phyloP scores from a whole-genome alignment of 2,113 vertebrate species.

The Megaleporinus macrocephalus region DNA sequence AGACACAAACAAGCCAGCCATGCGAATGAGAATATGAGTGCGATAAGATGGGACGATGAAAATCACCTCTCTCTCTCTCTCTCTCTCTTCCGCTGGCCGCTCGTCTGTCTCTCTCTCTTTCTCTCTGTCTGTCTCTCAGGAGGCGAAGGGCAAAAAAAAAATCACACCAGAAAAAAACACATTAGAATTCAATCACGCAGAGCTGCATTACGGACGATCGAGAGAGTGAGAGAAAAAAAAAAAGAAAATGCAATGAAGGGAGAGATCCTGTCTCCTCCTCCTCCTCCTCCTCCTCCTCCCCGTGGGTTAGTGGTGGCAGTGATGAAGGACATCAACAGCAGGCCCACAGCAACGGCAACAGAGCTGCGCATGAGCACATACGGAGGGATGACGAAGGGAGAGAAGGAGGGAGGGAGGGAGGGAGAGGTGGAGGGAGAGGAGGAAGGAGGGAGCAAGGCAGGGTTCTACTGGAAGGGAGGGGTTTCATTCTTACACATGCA shows the following conservation, averaged over 20 bases:
- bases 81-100: too few relatives aligned
- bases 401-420: slow-evolving; percentile 1
- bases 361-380: slow-evolving; percentile 6
- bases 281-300: slow-evolving; percentile 39
- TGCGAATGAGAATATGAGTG: background rate
- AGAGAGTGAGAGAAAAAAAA: background rate
- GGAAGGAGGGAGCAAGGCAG: background rate
- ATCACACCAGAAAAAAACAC: slow-evolving; percentile 20
- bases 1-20: background rate
- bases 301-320: slow-evolving; percentile 19
- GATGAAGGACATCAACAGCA: slow-evolving; percentile 37
- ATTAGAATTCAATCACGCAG: background rate
- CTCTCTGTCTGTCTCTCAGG: slow-evolving; percentile 9
- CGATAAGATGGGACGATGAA: slow-evolving; percentile 19
- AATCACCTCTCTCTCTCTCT: slow-evolving; percentile 48
- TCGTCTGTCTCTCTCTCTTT: slow-evolving; percentile 20
- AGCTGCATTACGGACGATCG: slow-evolving; percentile 5
- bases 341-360: slow-evolving; percentile 47
- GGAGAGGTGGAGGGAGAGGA: background rate
- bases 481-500: slow-evolving; percentile 5
- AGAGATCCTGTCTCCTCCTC: slow-evolving; percentile 5
- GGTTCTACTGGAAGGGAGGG: slow-evolving; percentile 32
- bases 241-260: slow-evolving; percentile 13
- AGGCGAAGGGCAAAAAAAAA: slow-evolving; percentile 3
- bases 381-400: slow-evolving; percentile 17